phyloP scores from a whole-genome alignment of 2,113 vertebrate genomes.

The Motacilla tschutschensis region DNA sequence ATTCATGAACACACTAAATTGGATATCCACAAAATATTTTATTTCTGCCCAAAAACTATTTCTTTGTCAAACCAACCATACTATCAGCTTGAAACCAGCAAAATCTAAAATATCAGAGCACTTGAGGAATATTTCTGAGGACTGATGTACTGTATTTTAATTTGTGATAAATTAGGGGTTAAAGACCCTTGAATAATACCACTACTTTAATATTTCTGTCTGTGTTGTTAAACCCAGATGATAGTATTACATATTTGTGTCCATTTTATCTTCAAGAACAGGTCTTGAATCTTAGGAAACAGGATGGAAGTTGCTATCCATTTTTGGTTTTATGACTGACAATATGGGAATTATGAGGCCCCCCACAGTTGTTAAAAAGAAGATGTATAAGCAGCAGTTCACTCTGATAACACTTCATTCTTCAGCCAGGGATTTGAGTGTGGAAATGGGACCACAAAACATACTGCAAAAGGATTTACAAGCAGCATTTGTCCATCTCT shows the following conservation, averaged over 20 bases:
- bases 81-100: background rate
- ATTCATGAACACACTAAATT: background rate
- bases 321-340: background rate
- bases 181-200: background rate
- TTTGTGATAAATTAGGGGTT: background rate
- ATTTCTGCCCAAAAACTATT: background rate
- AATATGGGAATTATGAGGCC: background rate
- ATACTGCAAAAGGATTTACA: background rate
- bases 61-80: background rate
- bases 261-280: background rate
- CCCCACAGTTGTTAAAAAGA: background rate
- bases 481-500: background rate
- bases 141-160: background rate
- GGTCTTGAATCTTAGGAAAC: background rate
- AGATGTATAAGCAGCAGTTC: background rate
- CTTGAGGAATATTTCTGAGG: background rate
- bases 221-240: background rate
- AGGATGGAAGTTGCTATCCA: background rate
- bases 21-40: background rate
- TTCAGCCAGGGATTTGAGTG: background rate
- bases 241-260: background rate
- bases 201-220: background rate
- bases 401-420: background rate
- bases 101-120: background rate
- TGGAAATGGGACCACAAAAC: background rate